Conservation (phyloP, 2,797 vertebrate genomes). For the Scarus forsteni region DNA sequence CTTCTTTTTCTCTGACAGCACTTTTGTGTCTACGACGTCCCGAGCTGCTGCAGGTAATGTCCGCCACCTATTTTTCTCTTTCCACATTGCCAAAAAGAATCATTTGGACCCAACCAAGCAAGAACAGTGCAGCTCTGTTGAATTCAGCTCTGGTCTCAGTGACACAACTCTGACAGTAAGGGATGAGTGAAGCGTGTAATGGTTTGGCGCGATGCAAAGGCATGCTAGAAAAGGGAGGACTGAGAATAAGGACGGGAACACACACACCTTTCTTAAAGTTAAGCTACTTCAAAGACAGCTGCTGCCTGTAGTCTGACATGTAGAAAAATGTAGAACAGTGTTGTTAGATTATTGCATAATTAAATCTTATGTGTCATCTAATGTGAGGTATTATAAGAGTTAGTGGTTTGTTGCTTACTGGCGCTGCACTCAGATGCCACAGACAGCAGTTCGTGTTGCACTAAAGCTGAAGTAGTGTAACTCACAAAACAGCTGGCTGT, state of each 20-base stretch:
- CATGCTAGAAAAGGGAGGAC: slow-evolving; percentile 25
- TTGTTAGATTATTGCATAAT: too few relatives aligned
- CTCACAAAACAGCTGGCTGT: slow-evolving; percentile 37
- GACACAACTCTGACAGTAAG: slow-evolving; percentile 36
- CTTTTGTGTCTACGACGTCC: slow-evolving; percentile 61
- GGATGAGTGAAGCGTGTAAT: slow-evolving; percentile 30
- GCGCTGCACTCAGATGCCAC: slow-evolving; percentile 21
- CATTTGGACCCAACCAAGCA: slow-evolving; percentile 63
- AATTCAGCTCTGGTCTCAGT: slow-evolving; percentile 1
- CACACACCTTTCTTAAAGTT: neutral
- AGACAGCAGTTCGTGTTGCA: slow-evolving; percentile 46
- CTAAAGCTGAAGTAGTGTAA: slow-evolving; percentile 35
- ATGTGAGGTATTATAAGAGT: slow-evolving; percentile 41
- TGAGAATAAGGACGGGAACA: slow-evolving; percentile 24
- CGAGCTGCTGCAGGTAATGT: slow-evolving; percentile 58
- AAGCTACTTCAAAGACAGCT: neutral
- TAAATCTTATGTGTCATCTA: slow-evolving; percentile 33
- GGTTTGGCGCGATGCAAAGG: slow-evolving; percentile 31
- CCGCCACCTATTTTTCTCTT: slow-evolving; percentile 50
- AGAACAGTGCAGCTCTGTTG: slow-evolving; percentile 37
- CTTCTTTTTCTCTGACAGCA: slow-evolving; percentile 44
- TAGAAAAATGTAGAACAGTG: slow-evolving; percentile 26
- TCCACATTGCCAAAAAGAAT: slow-evolving; percentile 39
- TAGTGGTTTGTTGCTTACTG: slow-evolving; percentile 39
- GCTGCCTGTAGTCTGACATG: slow-evolving; percentile 9